Evolutionary conservation across 2,888 invertebrate species (phyloP).

Genomic region (Fragum sueziense): DNA sequence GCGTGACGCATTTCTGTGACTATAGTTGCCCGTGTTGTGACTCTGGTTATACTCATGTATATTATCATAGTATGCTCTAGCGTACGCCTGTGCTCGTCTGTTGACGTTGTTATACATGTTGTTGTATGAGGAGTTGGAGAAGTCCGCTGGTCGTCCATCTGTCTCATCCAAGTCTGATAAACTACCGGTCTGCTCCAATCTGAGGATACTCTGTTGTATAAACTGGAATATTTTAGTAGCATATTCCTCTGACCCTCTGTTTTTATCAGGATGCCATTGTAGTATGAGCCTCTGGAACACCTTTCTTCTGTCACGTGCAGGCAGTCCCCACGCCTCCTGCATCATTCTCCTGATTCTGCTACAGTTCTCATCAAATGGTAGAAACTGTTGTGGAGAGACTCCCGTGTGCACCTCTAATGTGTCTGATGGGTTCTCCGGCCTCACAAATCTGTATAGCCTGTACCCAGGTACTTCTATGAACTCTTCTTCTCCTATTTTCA

Average conservation of each 20-base stretch:
- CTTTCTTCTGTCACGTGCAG: constrained; percentile 37
- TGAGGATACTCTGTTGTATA: constrained; percentile 26
- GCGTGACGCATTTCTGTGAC: constrained; percentile 1
- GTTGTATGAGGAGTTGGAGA: constrained; percentile 26
- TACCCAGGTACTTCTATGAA: neutral
- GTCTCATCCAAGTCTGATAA: constrained; percentile 1
- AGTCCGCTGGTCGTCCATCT: constrained; percentile 14
- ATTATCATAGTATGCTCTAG: constrained; percentile 29
- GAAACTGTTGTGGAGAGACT: neutral
- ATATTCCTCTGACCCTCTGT: constrained; percentile 48
- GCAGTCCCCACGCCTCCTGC: constrained; percentile 36
- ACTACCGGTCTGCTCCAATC: neutral
- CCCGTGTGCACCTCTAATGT: neutral
- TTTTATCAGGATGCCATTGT: constrained; percentile 65
- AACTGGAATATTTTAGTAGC: constrained; percentile 55
- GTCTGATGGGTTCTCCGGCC: neutral
- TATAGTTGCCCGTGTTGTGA: neutral
- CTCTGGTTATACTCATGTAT: constrained; percentile 27
- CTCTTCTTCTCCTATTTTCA: constrained; percentile 31
- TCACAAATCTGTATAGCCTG: constrained; percentile 17
- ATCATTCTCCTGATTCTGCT: constrained; percentile 27
- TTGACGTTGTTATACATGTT: constrained; percentile 7
- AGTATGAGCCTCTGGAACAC: constrained; percentile 49
- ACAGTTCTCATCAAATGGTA: constrained; percentile 49
- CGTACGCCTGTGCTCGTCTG: constrained; percentile 8